Conservation (phyloP, 2,888 invertebrate species). For the Icerya purchasi region DNA sequence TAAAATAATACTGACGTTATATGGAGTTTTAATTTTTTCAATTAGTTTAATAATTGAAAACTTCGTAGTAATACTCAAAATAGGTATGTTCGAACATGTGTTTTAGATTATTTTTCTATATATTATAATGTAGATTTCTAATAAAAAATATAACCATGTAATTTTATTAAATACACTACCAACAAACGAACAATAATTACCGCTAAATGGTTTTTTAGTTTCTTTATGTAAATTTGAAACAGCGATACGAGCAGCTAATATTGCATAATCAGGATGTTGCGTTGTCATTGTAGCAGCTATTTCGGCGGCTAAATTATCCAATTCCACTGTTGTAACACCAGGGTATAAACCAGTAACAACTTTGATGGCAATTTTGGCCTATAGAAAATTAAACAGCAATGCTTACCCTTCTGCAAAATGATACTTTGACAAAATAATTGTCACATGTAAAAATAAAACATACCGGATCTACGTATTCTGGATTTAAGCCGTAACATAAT, state of each 20-base stretch:
- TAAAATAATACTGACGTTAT: too few relatives aligned
- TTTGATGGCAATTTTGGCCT: conserved; percentile 67
- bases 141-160: too few relatives aligned
- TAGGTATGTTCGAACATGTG: too few relatives aligned
- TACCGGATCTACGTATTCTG: conserved; percentile 92
- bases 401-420: neutral
- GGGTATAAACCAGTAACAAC: conserved; percentile 88
- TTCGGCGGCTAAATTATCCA: conserved; percentile 95
- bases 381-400: conserved; percentile 12
- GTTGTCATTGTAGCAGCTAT: conserved; percentile 97
- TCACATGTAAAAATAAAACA: conserved; percentile 24
- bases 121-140: too few relatives aligned
- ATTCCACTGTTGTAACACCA: conserved; percentile 87
- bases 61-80: too few relatives aligned
- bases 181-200: too few relatives aligned
- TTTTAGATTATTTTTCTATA: too few relatives aligned
- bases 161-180: too few relatives aligned
- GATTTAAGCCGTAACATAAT: conserved; percentile 83
- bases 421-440: neutral
- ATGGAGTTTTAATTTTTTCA: too few relatives aligned
- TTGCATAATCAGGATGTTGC: conserved; percentile 88
- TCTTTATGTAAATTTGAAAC: conserved; percentile 96
- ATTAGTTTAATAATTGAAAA: too few relatives aligned
- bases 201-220: conserved; percentile 81
- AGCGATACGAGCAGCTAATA: conserved; percentile 72